Percentiles rank a stretch among this genome's conserved stretches.
Conservation (phyloP, 2,113 vertebrate species). For the Dipodomys spectabilis region DNA sequence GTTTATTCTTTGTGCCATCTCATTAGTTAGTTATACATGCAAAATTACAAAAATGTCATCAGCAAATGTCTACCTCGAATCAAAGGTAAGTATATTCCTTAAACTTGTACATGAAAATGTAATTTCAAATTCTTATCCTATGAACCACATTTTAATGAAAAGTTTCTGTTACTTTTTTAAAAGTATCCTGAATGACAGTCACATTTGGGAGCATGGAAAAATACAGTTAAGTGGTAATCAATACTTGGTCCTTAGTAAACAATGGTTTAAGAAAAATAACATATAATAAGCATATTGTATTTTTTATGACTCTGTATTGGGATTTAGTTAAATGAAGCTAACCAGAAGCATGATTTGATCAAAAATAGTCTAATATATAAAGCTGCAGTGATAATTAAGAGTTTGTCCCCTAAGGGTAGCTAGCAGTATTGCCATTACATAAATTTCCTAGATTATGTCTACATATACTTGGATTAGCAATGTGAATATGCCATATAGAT, state of each 20-base stretch:
- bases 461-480: neutral
- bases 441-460: conserved; percentile 21
- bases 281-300: conserved; percentile 27
- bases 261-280: neutral
- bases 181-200: neutral
- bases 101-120: conserved; percentile 61
- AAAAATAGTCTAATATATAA: conserved; percentile 20
- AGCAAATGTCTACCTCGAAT: conserved; percentile 98
- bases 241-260: conserved; percentile 35
- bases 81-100: conserved; percentile 89
- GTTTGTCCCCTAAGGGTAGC: neutral
- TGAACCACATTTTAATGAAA: conserved; percentile 53
- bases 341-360: neutral
- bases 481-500: conserved; percentile 21
- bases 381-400: neutral
- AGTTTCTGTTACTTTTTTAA: neutral
- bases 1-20: conserved; percentile 95
- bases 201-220: conserved; percentile 44
- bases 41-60: conserved; percentile 97
- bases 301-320: conserved; percentile 1
- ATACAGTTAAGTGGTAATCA: conserved; percentile 44
- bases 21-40: conserved; percentile 94
- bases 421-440: neutral
- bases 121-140: conserved; percentile 41
- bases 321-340: conserved; percentile 40